phyloP scores from a whole-genome alignment of 2,888 invertebrate species.

The Pristionchus entomophagus region DNA sequence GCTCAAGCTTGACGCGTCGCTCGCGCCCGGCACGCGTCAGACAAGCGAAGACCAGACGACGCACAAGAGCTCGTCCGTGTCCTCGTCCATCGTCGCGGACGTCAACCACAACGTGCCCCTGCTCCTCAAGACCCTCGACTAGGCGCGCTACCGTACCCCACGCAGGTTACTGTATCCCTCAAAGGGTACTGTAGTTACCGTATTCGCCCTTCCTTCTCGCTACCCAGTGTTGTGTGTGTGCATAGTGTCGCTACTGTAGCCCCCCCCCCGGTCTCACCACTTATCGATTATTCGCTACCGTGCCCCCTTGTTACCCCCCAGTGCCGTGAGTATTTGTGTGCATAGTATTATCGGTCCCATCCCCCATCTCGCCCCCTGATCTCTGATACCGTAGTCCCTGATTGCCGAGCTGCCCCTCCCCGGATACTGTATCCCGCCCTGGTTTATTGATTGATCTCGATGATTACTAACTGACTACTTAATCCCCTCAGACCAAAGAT shows the following conservation, averaged over 20 bases:
- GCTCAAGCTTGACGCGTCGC: conserved; percentile 17
- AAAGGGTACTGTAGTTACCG: not conserved
- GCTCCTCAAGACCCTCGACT: not conserved
- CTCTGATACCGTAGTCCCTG: not conserved
- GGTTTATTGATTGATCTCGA: conserved; percentile 37
- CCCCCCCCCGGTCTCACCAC: no score
- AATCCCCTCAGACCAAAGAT: not conserved
- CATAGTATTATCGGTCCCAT: no score
- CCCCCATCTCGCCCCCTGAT: not conserved
- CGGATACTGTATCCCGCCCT: not conserved
- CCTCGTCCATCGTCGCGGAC: not conserved
- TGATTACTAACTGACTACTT: not conserved
- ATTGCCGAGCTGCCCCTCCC: not conserved
- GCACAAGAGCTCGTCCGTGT: conserved; percentile 3
- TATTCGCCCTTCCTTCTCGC: not conserved
- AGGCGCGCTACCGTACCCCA: not conserved
- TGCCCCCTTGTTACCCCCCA: no score
- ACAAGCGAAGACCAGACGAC: not conserved
- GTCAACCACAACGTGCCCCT: conserved; percentile 5
- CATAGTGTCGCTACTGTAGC: conserved; percentile 11
- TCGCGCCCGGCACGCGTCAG: conserved; percentile 13
- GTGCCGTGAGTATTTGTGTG: no score
- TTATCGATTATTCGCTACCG: no score
- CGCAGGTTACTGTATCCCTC: not conserved
- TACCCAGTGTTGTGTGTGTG: not conserved